Evolutionary conservation across 2,888 invertebrate genomes (phyloP).

Genomic region (Empis livida): DNA sequence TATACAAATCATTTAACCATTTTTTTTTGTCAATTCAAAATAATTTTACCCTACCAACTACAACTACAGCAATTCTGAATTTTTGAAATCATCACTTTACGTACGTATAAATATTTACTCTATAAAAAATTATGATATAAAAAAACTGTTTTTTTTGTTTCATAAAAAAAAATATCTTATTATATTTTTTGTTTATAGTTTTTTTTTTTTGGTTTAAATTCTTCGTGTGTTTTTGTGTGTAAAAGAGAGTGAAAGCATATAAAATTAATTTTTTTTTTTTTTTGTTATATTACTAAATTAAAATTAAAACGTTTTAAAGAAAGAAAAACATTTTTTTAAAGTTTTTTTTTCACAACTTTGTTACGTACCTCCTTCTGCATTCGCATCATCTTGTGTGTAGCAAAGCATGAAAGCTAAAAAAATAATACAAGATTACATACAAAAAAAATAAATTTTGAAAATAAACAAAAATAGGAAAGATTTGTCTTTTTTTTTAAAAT

Average conservation of each 20-base stretch:
- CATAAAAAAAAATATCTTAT: too few species aligned
- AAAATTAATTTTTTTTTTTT: too few species aligned
- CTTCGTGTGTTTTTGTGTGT: conserved; percentile 6
- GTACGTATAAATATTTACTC: too few species aligned
- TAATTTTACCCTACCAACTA: too few species aligned
- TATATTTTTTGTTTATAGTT: conserved; percentile 1
- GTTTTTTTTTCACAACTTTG: conserved; percentile 11
- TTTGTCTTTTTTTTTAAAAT: too few species aligned
- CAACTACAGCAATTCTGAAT: too few species aligned
- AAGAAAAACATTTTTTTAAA: conserved; percentile 1
- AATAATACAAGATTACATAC: conserved; percentile 17
- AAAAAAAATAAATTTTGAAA: conserved; percentile 6
- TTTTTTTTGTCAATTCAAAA: too few species aligned
- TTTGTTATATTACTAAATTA: too few species aligned
- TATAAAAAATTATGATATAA: too few species aligned
- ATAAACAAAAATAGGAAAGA: background rate
- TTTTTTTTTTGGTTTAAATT: conserved; percentile 6
- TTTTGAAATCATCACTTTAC: too few species aligned
- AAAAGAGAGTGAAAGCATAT: conserved; percentile 2
- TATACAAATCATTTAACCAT: too few species aligned
- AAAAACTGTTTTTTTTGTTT: too few species aligned
- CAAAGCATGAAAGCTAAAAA: conserved; percentile 86
- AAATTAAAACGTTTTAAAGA: background rate
- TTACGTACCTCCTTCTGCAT: conserved; percentile 80
- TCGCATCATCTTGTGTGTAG: conserved; percentile 85